Evolutionary conservation across 2,113 vertebrate genomes (phyloP), one percentile per base, ranked within the genome.

Genomic region (Hippocampus abdominalis): DNA sequence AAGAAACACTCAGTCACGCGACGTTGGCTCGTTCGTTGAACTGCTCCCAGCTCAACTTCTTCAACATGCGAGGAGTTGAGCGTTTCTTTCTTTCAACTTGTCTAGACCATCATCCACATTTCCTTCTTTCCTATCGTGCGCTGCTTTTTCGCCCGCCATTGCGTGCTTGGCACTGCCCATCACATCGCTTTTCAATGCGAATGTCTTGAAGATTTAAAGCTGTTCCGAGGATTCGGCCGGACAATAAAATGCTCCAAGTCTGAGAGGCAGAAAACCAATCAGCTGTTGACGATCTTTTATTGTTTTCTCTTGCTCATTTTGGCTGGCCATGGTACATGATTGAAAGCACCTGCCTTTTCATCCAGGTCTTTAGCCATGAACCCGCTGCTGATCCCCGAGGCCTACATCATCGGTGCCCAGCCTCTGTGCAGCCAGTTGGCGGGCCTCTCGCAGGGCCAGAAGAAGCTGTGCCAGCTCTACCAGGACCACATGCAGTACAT

Each of bases 401-500:
- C 97, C 94, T 98, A 96, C 87, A 99, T 99, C 93, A 98, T 98
- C n/a, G 96, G 97, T 10, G 96, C 96, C 16, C 97, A 98, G 92
- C 96, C 97, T 13, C 94, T 97, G 84, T 99, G 97, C 91, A 97
- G 95, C 87, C 96, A 98, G 91, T 93, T 99, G 72, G 94, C 94
- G 6, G 97, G 97, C 18, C 93, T 99, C 54, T 99, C 97, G 2
- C 94, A 93, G 0, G 97, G 97, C 82, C 97, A 98, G 91, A 94
- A 95, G 84, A 98, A 98, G 81, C 91, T 99, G 69, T 99, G 97
- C 90, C 97, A 98, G 75, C 89, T 99, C 56, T 98, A 98, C 93
- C 97, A 98, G 90, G 97, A 99, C 82, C 97, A 98, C 92, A 98
- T 99, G 97, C 94, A 95, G 77, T 95, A 96, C 90, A 98, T 99